These are phyloP conservation scores for Cirrhinus mrigala DNA, from an alignment of 2,797 vertebrate species.

Conservation along the genomic window DNA sequence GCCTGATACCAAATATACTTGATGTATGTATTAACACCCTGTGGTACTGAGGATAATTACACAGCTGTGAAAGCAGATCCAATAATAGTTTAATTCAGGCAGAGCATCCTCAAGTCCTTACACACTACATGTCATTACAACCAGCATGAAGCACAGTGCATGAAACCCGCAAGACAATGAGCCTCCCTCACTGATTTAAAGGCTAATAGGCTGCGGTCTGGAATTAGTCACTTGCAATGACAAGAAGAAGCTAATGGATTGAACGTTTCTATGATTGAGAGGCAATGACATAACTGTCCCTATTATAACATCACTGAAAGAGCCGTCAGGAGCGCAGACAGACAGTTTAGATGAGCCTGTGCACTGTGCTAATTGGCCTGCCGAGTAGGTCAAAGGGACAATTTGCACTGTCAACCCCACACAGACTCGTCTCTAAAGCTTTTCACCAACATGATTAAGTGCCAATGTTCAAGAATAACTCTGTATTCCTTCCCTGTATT, in stretches of 20 bases:
- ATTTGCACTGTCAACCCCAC: neutral
- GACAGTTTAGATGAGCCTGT: conserved; percentile 19
- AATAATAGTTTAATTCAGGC: conserved; percentile 36
- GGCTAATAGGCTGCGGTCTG: conserved; percentile 25
- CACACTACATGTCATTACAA: conserved; percentile 1
- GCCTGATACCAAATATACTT: neutral
- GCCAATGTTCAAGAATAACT: neutral
- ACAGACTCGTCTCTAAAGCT: neutral
- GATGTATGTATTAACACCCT: neutral
- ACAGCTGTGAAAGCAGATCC: conserved; percentile 40
- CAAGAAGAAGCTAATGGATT: conserved; percentile 9
- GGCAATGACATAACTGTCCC: neutral
- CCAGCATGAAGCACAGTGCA: conserved; percentile 13
- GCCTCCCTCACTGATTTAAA: conserved; percentile 33
- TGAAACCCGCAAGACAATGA: neutral
- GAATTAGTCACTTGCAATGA: conserved; percentile 13
- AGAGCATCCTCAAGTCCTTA: conserved; percentile 24
- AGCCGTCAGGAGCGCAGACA: neutral
- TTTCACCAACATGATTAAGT: neutral
- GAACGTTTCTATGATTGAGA: neutral
- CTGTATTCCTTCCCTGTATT: neutral
- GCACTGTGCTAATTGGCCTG: conserved; percentile 42
- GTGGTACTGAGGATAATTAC: conserved; percentile 18
- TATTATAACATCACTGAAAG: conserved; percentile 13
- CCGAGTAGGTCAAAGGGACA: conserved; percentile 22